Evolutionary conservation across 2,888 invertebrate genomes (phyloP), one percentile per base, ranked within the genome.

Genomic region (Phortica magna): DNA sequence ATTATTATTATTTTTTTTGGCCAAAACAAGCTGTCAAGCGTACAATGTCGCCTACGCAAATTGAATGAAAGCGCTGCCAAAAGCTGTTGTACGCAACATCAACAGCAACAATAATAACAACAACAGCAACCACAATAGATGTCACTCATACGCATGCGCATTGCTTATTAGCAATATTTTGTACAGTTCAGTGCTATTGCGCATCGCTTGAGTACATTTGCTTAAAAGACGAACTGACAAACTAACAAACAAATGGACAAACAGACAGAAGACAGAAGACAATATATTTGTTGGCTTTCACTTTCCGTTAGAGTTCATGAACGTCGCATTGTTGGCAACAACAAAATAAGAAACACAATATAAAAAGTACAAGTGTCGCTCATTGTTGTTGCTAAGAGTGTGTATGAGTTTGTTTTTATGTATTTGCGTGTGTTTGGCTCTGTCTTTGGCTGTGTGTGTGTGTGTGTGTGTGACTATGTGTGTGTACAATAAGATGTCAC

Each of bases 221-320:
- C 22, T 41, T 43, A 43, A 31, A 53, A 55, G 55, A 55, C n/a
- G 70, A n/a, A 41, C 31, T 39, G 41, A 10, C 14, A 9, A 14
- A 65, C 14, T 10, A 65, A 31, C 65, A 41, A 39, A 59, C 17
- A 19, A 12, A 65, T 41, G 41, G 14, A 41, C 65, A 41, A 12
- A 65, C 41, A 41, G 12, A 65, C 41, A 41, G 12, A 65, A 31
- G 1, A 61, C 19, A 22, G 17, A 10, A 61, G 61, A 61, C 22
- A 53, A 48, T 70, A 22, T 42, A 31, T 43, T 72, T 48, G 53
- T 48, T 64, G 53, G 74, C 74, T 74, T 74, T 74, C 74, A 74
- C 74, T 74, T 74, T 74, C 74, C 31, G 74, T 61, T 59, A 55
- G 74, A 71, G 70, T 71, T 53, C 53, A 55, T 71, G 70, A 71